Percentiles rank a stretch among this genome's conserved stretches.
Evolutionary conservation across 2,797 vertebrate genomes (phyloP).

Genomic region (Chelidonichthys spinosus): DNA sequence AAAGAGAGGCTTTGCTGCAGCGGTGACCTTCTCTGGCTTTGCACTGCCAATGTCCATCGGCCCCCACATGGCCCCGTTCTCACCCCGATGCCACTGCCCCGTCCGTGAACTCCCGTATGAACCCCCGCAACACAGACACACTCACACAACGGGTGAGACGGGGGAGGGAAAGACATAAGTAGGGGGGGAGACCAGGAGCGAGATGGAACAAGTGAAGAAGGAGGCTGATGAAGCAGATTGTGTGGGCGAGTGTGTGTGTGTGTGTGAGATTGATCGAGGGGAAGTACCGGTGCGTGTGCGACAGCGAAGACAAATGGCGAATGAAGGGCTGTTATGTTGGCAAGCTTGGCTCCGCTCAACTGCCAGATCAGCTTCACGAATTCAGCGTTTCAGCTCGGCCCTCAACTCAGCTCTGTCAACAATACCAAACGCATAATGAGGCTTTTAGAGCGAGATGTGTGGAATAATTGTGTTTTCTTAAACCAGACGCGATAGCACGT

Average conservation of each 20-base stretch:
- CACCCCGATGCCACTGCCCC: conserved; percentile 46
- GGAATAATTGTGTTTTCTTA: conserved; percentile 21
- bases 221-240: conserved; percentile 64
- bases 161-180: conserved; percentile 34
- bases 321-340: conserved; percentile 56
- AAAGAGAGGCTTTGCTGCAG: conserved; percentile 51
- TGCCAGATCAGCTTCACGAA: conserved; percentile 53
- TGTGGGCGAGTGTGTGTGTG: conserved; percentile 50
- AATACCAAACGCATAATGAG: conserved; percentile 39
- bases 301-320: conserved; percentile 56
- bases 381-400: conserved; percentile 36
- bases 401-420: conserved; percentile 38
- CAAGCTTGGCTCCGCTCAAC: conserved; percentile 41
- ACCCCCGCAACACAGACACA: conserved; percentile 31
- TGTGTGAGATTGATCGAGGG: conserved; percentile 61
- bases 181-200: conserved; percentile 5
- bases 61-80: conserved; percentile 46
- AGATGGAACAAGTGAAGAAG: conserved; percentile 51
- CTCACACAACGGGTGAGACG: conserved; percentile 23
- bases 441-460: conserved; percentile 9
- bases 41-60: conserved; percentile 48
- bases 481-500: not conserved
- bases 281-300: conserved; percentile 56
- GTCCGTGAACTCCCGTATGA: conserved; percentile 7
- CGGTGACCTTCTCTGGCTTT: conserved; percentile 42